Evolutionary conservation across 2,797 vertebrate genomes (phyloP).

Genomic region (Delichon dasypus): DNA sequence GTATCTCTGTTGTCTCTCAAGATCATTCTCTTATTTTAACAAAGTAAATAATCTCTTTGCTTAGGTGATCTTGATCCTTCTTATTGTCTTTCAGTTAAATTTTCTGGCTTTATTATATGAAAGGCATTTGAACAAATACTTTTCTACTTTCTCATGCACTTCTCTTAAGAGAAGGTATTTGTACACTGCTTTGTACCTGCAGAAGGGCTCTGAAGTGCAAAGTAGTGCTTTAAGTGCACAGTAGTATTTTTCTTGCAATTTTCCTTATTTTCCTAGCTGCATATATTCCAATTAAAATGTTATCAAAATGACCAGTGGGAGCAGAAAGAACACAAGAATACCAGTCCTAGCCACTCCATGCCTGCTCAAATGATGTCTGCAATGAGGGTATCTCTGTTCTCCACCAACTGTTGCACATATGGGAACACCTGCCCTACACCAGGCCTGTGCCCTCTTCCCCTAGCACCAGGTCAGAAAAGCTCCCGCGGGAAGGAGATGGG

Average conservation of each 20-base stretch:
- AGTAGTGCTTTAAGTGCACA: not conserved
- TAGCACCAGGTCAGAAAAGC: not conserved
- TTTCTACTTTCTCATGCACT: not conserved
- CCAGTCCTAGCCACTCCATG: not conserved
- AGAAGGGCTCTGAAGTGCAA: not conserved
- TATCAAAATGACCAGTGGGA: not conserved
- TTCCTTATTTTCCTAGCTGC: not conserved
- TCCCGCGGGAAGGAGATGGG: not conserved
- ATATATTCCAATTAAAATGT: not conserved
- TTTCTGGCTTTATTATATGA: not conserved
- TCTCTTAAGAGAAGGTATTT: not conserved
- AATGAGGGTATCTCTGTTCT: rapidly evolving
- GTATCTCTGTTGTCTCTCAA: not conserved
- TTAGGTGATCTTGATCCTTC: not conserved
- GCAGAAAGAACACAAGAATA: not conserved
- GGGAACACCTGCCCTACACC: not conserved
- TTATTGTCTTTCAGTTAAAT: not conserved
- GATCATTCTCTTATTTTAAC: not conserved
- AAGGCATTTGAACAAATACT: not conserved
- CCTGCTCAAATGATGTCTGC: not conserved
- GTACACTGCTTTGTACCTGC: not conserved
- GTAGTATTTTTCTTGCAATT: not conserved
- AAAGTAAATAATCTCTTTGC: not conserved
- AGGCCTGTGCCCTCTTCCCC: not conserved
- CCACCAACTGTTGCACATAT: not conserved